Conservation (phyloP, 53 echinoderm and acorn worm species). For the Arbacia lixula region DNA sequence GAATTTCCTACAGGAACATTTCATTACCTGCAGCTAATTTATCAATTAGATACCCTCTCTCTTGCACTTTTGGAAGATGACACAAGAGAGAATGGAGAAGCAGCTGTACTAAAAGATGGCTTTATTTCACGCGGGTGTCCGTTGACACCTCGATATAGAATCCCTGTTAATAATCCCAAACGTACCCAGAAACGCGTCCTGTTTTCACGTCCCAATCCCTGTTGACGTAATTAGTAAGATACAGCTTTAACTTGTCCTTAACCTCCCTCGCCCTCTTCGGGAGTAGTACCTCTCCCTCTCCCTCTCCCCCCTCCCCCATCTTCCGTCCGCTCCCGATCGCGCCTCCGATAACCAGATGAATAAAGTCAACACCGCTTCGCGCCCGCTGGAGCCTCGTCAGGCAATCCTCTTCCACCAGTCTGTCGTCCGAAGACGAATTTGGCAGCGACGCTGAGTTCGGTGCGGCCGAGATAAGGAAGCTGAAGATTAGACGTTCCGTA, state of each 20-base stretch:
- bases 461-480: conserved; percentile 46
- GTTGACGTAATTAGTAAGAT: conserved; percentile 41
- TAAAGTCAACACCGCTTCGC: background rate
- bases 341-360: conserved; percentile 2
- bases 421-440: conserved; percentile 51
- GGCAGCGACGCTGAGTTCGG: conserved; percentile 38
- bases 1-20: conserved; percentile 31
- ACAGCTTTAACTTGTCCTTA: conserved; percentile 5
- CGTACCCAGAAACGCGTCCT: conserved; percentile 38
- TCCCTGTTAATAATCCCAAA: conserved; percentile 43
- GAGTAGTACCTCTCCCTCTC: conserved; percentile 16
- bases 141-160: conserved; percentile 28
- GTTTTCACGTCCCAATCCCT: conserved; percentile 49
- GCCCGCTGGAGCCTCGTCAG: conserved; percentile 21
- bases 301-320: conserved; percentile 28
- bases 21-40: conserved; percentile 27
- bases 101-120: conserved; percentile 31
- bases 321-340: conserved; percentile 28
- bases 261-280: conserved; percentile 24
- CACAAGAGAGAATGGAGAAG: background rate
- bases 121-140: conserved; percentile 36
- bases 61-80: conserved; percentile 17
- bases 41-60: conserved; percentile 25
- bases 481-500: conserved; percentile 52
- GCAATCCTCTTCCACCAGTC: conserved; percentile 33